Base-by-base conservation (phyloP, 2,888 invertebrate species). In the Stenchaetothrips biformis region DNA sequence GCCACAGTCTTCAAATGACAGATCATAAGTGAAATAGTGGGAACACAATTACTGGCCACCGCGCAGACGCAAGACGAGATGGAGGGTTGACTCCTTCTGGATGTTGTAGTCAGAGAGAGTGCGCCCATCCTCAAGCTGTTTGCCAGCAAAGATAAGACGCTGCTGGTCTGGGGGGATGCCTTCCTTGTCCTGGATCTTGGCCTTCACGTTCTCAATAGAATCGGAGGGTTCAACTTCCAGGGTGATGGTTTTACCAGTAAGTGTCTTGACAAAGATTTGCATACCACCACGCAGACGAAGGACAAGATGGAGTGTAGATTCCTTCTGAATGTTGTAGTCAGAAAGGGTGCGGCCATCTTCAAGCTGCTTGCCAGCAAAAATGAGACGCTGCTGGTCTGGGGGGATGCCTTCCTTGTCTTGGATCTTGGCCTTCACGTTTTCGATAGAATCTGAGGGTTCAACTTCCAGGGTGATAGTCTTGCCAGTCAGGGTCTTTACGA, bases 131-230 rank as follows among this genome's bases (percentile, higher is more conserved):
- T 74, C 67, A n/a, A 74, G 25, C 67, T 74, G 67, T 8, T 74
- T 74, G 67, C 67, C 67, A 21, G 67, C 67, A 25, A 74, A 74
- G 67, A 74, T 74, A 0, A 74, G 25, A 74, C 67, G 67, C 67
- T 74, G 67, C 67, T 74, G 67, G 67, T 74, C 67, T 74, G 67
- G 67, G 67, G 67, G 67, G 11, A 74, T 74, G 25, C 67, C 67
- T 25, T 74, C 67, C 11, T 74, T 74, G 67, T 74, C 67, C 21
- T 74, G 67, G 25, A 74, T 74, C 67, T 74, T 74, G 67, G 67
- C 67, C 67, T 74, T 74, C 21, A 74, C 67, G 25, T 74, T 74
- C 67, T 74, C 67, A 25, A 74, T 74, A 7, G 67, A 74, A 25
- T 74, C 67, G 0, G 67, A 74, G 67, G 67, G 67, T 8, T 74